Base-by-base conservation (phyloP, 2,113 vertebrate genomes). In the Xiphophorus hellerii region DNA sequence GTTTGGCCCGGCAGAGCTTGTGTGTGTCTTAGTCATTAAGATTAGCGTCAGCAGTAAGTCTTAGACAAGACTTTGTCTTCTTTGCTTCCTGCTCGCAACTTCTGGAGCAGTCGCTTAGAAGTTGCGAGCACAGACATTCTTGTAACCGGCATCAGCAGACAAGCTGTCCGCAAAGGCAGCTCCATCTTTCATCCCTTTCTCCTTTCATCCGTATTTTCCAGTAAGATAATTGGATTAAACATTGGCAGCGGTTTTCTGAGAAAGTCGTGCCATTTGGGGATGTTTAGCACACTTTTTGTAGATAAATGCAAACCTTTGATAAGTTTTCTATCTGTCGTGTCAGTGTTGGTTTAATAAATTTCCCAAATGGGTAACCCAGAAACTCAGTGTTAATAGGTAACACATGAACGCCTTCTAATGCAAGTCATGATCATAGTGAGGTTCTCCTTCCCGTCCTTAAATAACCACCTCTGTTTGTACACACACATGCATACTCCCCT, bases 301-400 rank as follows among this genome's bases (percentile, higher is more conserved):
- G 54, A 76, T 67, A 72, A 84, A 69, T 78, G 29, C 27, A 66
- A 75, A 71, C 71, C 54, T 61, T 69, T 66, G 71, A 82, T 71
- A 66, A 48, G 31, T 42, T 66, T 48, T 83, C 39, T 33, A 15
- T 81, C 66, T 62, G 1, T 66, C 66, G 20, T 63, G 30, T 67
- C 76, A 20, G 66, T 35, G 70, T 83, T 66, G 68, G 69, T 68
- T 63, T 83, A 63, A 76, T 74, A 64, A 60, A 73, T 87, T 64
- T 76, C 73, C 64, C 65, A 30, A 5, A 37, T 60, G 35, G 73
- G 78, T 83, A 66, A 78, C 60, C 86, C 73, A 77, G 78, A 88
- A 78, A 83, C 82, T 51, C 62, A 33, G 70, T 64, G 83, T 87
- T 90, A 91, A 92, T 92, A 75, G 76, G 76, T 89, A 87, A 92